A percentile compares a stretch with the other conserved stretches of the same genome.
Conservation (phyloP, 2,888 invertebrate species). For the Drosophila quasianomalipes region DNA sequence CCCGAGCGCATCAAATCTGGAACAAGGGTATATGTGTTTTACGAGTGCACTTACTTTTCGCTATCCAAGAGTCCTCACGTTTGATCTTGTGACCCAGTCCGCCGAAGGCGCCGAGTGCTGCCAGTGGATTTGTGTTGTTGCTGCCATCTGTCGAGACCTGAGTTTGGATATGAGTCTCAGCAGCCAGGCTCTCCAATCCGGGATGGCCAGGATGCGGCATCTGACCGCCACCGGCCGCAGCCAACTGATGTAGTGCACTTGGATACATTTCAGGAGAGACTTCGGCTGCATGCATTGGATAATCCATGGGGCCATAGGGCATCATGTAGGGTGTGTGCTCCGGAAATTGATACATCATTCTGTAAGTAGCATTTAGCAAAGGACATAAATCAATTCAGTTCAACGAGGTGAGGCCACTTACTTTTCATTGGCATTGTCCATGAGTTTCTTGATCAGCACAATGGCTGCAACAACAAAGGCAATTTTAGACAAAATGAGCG, state of each 20-base stretch:
- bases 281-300: constrained; percentile 81
- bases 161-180: constrained; percentile 83
- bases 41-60: constrained; percentile 76
- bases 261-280: constrained; percentile 83
- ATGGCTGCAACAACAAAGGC: constrained; percentile 89
- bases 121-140: constrained; percentile 82
- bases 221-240: constrained; percentile 74
- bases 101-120: constrained; percentile 79
- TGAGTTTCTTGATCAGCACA: constrained; percentile 88
- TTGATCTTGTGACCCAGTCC: constrained; percentile 84
- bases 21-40: constrained; percentile 54
- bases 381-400: background rate
- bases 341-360: constrained; percentile 85
- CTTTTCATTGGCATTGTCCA: constrained; percentile 87
- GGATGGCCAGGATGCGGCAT: constrained; percentile 65
- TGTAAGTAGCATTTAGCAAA: constrained; percentile 35
- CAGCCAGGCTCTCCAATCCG: constrained; percentile 77
- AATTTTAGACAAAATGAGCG: constrained; percentile 89
- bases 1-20: constrained; percentile 46
- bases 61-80: constrained; percentile 84
- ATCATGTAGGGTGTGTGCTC: constrained; percentile 85
- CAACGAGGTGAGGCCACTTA: constrained; percentile 48
- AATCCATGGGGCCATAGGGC: constrained; percentile 85
- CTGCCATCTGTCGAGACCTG: constrained; percentile 81
- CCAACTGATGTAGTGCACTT: constrained; percentile 79